Conservation (phyloP, 2,113 vertebrate genomes). For the Actenoides lindsayi region DNA sequence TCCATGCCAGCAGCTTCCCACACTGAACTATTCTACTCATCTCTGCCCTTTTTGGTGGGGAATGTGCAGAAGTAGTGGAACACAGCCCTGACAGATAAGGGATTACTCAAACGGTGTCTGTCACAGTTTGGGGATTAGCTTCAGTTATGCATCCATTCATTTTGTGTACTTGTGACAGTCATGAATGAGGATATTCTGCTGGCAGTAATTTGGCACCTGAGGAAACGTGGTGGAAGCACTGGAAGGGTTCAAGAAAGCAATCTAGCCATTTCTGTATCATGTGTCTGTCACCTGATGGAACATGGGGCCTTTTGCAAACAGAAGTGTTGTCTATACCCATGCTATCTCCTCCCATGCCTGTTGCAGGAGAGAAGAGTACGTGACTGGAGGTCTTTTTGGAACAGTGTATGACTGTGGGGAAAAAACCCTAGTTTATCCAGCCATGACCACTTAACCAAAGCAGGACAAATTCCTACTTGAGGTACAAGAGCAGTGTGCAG, state of each 20-base stretch:
- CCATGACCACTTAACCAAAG: neutral
- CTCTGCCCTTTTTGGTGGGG: neutral
- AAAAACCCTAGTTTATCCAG: neutral
- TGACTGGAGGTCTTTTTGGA: neutral
- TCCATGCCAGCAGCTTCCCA: conserved; percentile 44
- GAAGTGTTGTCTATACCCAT: neutral
- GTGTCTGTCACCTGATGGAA: neutral
- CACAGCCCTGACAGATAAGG: neutral
- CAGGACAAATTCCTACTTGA: neutral
- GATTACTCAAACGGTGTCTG: conserved; percentile 30
- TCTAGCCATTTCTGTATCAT: neutral
- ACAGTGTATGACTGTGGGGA: neutral
- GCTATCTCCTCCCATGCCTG: neutral
- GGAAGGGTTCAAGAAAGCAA: neutral
- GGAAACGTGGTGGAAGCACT: neutral
- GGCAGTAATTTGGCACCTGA: conserved; percentile 7
- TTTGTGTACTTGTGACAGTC: neutral
- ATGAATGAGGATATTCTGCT: neutral
- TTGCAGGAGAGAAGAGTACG: accelerated
- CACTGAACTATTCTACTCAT: neutral
- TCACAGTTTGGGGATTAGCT: conserved; percentile 22
- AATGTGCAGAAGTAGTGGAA: neutral
- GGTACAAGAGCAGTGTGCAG: neutral
- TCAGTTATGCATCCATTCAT: conserved; percentile 25
- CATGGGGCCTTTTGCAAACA: neutral